Base-by-base conservation (phyloP, 2,113 vertebrate genomes). In the Varanus komodoensis region DNA sequence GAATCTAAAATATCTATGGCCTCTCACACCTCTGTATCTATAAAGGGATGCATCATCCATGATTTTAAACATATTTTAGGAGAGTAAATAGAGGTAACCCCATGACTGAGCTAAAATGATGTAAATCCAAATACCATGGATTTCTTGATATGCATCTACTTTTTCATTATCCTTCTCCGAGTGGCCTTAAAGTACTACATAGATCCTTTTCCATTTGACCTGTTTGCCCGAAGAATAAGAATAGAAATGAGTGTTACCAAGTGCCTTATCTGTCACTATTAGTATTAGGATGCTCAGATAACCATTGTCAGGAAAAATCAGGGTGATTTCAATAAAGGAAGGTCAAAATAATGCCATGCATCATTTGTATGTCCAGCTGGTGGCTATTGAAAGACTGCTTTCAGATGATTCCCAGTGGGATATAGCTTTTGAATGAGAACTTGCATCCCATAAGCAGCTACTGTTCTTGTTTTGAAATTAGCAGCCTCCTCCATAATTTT, bases 351-450 rank as follows among this genome's bases (percentile, higher is more conserved):
- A 27, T 61, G 21, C 29, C 64, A 82, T 64, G 3, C 48, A 52
- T n/a, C 34, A 54, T 6, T 87, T 21, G 11, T 25, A 29, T 67
- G 44, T 81, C 52, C 29, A 34, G 38, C 34, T 23, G 21, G 17
- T 89, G 38, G 27, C 32, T 67, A 32, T 68, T 21, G 3, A 25
- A 29, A 19, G 50, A 82, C 52, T 12, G 48, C 14, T 32, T 38
- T 73, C n/a, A 52, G 32, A 38, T 29, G 57, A 34, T 71, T 1
- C 19, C 32, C 1, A 1, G 4, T 21, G n/a, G 15, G 44, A 73
- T 34, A 8, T 81, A 50, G 50, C 6, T 4, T 6, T 21, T 75
- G 57, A 19, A 48, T 0, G 1, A 0, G 44, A 27, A 34, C 27
- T 0, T n/a, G 0, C 0, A 85, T 73, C 44, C 6, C 21, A 48